These are phyloP conservation scores for Ariolimax columbianus DNA, from an alignment of 2,888 invertebrate species.

Conservation along the genomic window DNA sequence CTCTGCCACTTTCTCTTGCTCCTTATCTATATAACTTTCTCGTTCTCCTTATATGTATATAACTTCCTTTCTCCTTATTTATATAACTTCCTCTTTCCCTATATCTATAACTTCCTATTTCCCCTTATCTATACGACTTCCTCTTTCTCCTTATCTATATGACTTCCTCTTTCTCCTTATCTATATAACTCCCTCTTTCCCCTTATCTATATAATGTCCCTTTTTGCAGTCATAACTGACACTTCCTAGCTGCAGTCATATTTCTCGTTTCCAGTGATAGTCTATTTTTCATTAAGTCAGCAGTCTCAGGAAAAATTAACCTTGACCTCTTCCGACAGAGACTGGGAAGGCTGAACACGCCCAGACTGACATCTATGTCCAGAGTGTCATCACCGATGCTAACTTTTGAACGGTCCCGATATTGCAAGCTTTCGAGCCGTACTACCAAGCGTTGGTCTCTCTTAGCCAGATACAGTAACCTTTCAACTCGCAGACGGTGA, in stretches of 20 bases:
- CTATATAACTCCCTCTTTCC: too few relatives aligned
- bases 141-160: not conserved
- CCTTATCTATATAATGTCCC: too few relatives aligned
- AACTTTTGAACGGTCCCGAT: not conserved
- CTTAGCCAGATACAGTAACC: not conserved
- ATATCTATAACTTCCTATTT: not conserved
- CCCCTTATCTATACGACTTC: too few relatives aligned
- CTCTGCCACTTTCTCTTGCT: not conserved
- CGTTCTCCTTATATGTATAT: not conserved
- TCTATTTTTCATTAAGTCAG: not conserved
- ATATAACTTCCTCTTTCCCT: not conserved
- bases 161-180: too few relatives aligned
- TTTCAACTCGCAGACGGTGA: not conserved
- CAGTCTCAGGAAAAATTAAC: not conserved
- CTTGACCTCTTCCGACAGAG: not conserved
- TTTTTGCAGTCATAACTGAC: too few relatives aligned
- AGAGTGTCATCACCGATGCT: not conserved
- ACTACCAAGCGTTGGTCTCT: not conserved
- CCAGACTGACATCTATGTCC: too few relatives aligned
- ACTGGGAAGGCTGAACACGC: not conserved
- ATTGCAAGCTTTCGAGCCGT: not conserved
- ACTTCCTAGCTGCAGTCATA: too few relatives aligned
- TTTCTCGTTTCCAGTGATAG: too few relatives aligned
- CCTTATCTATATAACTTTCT: not conserved
- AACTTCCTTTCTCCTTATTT: not conserved